A percentile compares a stretch with the other conserved stretches of the same genome.
These are phyloP conservation scores for Oenanthe oenanthe DNA, from an alignment of 2,113 vertebrate species.

Conservation along the genomic window DNA sequence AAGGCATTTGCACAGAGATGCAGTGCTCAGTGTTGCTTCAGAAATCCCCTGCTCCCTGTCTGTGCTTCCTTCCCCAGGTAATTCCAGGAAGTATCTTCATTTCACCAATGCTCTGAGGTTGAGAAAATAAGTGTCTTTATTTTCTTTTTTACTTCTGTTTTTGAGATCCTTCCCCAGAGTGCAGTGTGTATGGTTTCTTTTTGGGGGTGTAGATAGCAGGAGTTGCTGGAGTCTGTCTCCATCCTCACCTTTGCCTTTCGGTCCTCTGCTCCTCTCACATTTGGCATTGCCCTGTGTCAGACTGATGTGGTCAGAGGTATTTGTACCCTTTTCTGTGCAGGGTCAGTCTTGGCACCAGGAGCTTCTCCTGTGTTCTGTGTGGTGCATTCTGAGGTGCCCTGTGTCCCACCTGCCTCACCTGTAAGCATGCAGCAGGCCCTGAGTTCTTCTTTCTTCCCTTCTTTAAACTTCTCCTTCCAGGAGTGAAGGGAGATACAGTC, in stretches of 20 bases:
- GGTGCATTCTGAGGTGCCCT: neutral
- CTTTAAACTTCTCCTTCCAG: neutral
- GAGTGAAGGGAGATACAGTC: neutral
- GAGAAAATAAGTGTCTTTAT: neutral
- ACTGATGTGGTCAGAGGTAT: fast-evolving
- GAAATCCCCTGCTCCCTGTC: neutral
- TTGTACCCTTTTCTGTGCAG: neutral
- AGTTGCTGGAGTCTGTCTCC: neutral
- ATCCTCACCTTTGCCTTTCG: neutral
- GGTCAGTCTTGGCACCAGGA: neutral
- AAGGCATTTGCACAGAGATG: neutral
- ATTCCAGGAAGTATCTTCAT: neutral
- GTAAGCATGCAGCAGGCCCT: neutral
- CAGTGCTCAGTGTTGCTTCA: neutral
- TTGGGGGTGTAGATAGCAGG: neutral
- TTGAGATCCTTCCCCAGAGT: neutral
- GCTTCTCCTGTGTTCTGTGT: neutral
- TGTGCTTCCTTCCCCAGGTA: neutral
- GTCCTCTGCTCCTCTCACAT: neutral
- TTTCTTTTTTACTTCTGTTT: neutral
- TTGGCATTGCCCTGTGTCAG: neutral
- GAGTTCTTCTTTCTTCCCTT: neutral
- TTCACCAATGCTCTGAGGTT: neutral
- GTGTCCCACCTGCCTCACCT: neutral
- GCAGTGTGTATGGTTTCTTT: neutral